Evolutionary conservation across 2,888 invertebrate species (phyloP).

Genomic region (Nomada ruficornis): DNA sequence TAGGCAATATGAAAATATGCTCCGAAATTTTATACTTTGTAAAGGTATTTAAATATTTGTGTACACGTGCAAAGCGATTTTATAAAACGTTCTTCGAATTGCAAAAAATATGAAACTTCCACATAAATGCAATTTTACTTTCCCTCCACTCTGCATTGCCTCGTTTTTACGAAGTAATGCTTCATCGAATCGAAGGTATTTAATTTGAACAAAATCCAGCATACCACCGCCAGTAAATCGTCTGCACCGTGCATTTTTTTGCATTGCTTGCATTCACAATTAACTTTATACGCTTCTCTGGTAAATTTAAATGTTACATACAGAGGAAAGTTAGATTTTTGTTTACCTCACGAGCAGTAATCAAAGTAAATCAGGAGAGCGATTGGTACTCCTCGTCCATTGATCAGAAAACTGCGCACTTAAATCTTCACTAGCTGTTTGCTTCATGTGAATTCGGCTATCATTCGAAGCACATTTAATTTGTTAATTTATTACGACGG

Average conservation of each 20-base stretch:
- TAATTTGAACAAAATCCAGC: not conserved
- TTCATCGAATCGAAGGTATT: not conserved
- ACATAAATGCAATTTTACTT: not conserved
- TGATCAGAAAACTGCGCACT: slow-evolving; percentile 25
- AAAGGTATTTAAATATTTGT: too few relatives aligned
- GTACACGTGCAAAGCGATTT: too few relatives aligned
- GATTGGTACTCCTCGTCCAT: slow-evolving; percentile 18
- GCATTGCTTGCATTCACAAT: slow-evolving; percentile 3
- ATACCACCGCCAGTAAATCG: slow-evolving; percentile 1
- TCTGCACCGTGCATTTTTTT: slow-evolving; percentile 1
- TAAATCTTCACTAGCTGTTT: slow-evolving; percentile 18
- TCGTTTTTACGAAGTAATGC: not conserved
- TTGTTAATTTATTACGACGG: too few relatives aligned
- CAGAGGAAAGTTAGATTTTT: slow-evolving; percentile 7
- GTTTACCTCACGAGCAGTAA: slow-evolving; percentile 10
- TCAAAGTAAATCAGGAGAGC: slow-evolving; percentile 32
- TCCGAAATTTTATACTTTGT: too few relatives aligned
- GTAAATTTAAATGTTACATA: slow-evolving; percentile 9
- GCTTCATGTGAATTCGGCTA: not conserved
- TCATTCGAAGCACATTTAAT: slow-evolving; percentile 5
- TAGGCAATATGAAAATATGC: too few relatives aligned
- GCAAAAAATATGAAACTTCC: not conserved
- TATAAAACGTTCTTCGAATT: too few relatives aligned
- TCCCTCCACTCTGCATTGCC: too few relatives aligned
- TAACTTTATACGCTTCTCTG: slow-evolving; percentile 2